Evolutionary conservation across 2,113 vertebrate genomes (phyloP), one percentile per base, ranked within the genome.

Genomic region (Hippopotamus amphibius): DNA sequence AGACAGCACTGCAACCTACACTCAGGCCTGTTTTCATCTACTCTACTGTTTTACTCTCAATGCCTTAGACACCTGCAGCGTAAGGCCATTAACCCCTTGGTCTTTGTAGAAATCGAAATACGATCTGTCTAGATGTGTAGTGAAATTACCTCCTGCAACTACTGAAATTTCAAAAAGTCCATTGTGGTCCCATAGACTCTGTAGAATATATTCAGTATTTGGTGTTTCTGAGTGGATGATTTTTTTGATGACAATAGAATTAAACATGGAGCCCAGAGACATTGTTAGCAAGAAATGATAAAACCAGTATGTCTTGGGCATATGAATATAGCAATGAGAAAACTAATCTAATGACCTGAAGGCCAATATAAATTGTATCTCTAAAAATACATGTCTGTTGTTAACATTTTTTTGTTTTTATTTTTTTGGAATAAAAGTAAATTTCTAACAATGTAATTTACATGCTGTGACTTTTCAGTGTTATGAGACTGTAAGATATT

Each of bases 91-190:
- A 41, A 61, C 55, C 37, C 24, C 1, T 48, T 90, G 59, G 21
- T 43, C 53, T 96, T 95, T 53, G 63, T 41, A 66, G 59, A 95
- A 84, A 93, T 89, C 33, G 50, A 41, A 88, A 93, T 94, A 17
- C 46, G 28, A 17, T 96, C 72, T 69, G 30, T 55, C 33, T 88
- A 57, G 55, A 37, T 85, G 41, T 80, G 26, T 81, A 68, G 41
- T 71, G 26, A 94, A 88, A 92, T 93, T 53, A 79, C 28, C 71
- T n/a, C 79, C 15, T 50, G 13, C 3, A 76, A 87, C 50, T 85
- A 65, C 12, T 88, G 37, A 90, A 53, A 79, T 57, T 79, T 68
- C 89, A 82, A 7, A 57, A 96, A 88, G 76, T 53, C 65, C 63
- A 33, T 30, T 55, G 37, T 68, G 63, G 43, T 81, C 46, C 41